Evolutionary conservation across 2,888 invertebrate species (phyloP).

Genomic region (Globia sparganii): DNA sequence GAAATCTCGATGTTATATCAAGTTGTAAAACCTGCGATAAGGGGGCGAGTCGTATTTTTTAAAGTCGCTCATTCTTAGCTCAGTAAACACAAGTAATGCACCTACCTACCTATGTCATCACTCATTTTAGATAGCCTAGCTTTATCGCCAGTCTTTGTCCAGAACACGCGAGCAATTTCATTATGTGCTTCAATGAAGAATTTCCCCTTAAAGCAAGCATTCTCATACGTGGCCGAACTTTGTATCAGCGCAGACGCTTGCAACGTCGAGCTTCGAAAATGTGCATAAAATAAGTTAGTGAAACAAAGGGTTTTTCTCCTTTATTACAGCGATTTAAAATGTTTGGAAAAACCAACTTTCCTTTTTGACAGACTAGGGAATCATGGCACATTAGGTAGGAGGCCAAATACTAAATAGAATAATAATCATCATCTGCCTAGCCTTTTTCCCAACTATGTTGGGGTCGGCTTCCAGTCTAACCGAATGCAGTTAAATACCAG

Average conservation of each 20-base stretch:
- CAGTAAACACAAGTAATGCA: neutral
- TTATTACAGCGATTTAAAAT: neutral
- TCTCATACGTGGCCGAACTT: conserved; percentile 33
- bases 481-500: too few relatives aligned
- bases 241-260: neutral
- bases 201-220: conserved; percentile 28
- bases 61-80: neutral
- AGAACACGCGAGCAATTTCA: conserved; percentile 42
- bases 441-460: too few relatives aligned
- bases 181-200: conserved; percentile 41
- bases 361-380: neutral
- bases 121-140: conserved; percentile 55
- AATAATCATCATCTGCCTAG: too few relatives aligned
- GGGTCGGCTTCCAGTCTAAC: too few relatives aligned
- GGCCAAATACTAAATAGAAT: too few relatives aligned
- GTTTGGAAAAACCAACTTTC: neutral
- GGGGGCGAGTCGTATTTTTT: neutral
- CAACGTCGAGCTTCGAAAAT: conserved; percentile 12
- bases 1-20: too few relatives aligned
- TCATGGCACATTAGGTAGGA: neutral
- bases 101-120: neutral
- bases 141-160: conserved; percentile 35
- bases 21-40: neutral
- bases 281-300: neutral
- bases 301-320: neutral